These are phyloP conservation scores for Sphenopsis melanotis DNA, from an alignment of 2,797 vertebrate species.

Conservation along the genomic window DNA sequence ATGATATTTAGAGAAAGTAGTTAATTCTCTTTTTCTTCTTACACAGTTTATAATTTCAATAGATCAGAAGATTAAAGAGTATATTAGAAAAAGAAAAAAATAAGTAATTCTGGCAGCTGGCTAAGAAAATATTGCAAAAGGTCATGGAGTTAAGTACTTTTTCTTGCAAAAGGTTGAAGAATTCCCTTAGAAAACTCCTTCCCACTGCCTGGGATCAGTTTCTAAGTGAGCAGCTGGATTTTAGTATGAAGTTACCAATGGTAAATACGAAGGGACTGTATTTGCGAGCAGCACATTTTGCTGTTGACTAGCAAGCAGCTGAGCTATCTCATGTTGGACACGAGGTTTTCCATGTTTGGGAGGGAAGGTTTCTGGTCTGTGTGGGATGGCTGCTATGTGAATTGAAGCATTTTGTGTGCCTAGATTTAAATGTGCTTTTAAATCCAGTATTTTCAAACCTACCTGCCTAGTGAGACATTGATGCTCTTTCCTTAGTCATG, in stretches of 20 bases:
- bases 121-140: not conserved
- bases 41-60: accelerated
- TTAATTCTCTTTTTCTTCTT: not conserved
- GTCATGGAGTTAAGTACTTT: not conserved
- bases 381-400: not conserved
- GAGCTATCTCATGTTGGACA: accelerated
- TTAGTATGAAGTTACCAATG: not conserved
- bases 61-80: not conserved
- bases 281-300: not conserved
- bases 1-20: not conserved
- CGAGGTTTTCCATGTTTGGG: not conserved
- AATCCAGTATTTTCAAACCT: accelerated
- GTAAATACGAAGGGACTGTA: not conserved
- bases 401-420: not conserved
- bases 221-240: not conserved
- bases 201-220: not conserved
- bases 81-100: not conserved
- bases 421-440: not conserved
- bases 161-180: not conserved
- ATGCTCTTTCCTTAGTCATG: not conserved
- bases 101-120: not conserved
- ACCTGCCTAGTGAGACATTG: not conserved
- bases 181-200: not conserved
- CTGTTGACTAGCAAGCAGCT: not conserved
- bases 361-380: not conserved